These are phyloP conservation scores for Napeogenes inachia DNA, from an alignment of 2,888 invertebrate genomes.

Conservation along the genomic window DNA sequence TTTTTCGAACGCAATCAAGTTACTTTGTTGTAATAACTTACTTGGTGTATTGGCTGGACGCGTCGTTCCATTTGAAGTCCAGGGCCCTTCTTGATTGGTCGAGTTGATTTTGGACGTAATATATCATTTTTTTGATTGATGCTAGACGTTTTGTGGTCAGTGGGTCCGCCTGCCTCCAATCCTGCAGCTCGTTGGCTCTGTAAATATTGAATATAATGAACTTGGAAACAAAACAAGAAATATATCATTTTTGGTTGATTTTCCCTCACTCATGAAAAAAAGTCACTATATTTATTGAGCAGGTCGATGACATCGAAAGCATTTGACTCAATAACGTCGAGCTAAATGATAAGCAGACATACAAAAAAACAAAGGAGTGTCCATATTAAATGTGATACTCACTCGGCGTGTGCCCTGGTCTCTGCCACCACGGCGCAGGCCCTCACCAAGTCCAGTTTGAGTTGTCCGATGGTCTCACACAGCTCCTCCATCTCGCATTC, in stretches of 20 bases:
- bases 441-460: conserved; percentile 65
- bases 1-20: too few species aligned
- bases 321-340: too few species aligned
- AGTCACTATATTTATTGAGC: too few species aligned
- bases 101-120: conserved; percentile 86
- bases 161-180: conserved; percentile 79
- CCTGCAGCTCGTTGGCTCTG: conserved; percentile 59
- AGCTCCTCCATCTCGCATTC: conserved; percentile 62
- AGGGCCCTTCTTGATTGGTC: conserved; percentile 83
- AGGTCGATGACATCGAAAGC: too few species aligned
- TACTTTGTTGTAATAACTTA: conserved; percentile 35
- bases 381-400: conserved; percentile 32
- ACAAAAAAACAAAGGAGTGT: neutral
- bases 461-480: conserved; percentile 54
- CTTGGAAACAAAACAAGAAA: too few species aligned
- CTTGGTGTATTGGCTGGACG: conserved; percentile 60
- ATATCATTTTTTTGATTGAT: conserved; percentile 82
- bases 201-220: conserved; percentile 15
- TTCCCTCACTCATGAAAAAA: too few species aligned
- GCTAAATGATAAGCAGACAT: neutral
- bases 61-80: conserved; percentile 86
- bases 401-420: conserved; percentile 67
- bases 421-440: conserved; percentile 68
- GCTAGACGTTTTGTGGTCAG: conserved; percentile 81
- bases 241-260: too few species aligned